phyloP scores from a whole-genome alignment of 2,113 vertebrate genomes.

The Alethe diademata region DNA sequence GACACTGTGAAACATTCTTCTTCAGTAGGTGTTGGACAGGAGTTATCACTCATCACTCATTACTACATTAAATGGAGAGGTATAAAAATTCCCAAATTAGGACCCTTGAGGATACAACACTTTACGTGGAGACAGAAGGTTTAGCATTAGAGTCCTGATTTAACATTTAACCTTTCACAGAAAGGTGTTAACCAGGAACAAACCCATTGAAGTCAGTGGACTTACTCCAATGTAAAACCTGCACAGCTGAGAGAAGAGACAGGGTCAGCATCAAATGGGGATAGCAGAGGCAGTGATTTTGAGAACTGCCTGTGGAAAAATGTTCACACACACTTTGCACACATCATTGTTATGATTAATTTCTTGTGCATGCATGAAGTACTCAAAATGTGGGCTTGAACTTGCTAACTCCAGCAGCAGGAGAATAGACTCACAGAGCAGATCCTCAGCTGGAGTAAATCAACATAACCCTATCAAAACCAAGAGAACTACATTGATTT shows the following conservation, averaged over 20 bases:
- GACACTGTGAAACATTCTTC: background rate
- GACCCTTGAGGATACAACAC: background rate
- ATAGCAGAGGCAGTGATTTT: background rate
- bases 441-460: constrained; percentile 43
- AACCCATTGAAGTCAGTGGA: background rate
- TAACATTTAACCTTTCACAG: background rate
- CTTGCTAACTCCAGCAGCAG: background rate
- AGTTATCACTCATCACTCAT: background rate
- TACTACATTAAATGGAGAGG: background rate
- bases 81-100: background rate
- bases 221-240: background rate
- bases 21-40: background rate
- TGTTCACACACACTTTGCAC: constrained; percentile 36
- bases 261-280: background rate
- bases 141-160: background rate
- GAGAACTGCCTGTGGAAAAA: background rate
- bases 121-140: background rate
- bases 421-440: background rate
- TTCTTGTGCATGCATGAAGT: constrained; percentile 7
- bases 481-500: background rate
- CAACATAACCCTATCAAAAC: background rate
- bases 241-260: background rate
- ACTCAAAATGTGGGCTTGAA: constrained; percentile 9
- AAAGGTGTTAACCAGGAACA: background rate
- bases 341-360: constrained; percentile 31